Base-by-base conservation (phyloP, 2,797 vertebrate genomes). In the Avahi laniger region DNA sequence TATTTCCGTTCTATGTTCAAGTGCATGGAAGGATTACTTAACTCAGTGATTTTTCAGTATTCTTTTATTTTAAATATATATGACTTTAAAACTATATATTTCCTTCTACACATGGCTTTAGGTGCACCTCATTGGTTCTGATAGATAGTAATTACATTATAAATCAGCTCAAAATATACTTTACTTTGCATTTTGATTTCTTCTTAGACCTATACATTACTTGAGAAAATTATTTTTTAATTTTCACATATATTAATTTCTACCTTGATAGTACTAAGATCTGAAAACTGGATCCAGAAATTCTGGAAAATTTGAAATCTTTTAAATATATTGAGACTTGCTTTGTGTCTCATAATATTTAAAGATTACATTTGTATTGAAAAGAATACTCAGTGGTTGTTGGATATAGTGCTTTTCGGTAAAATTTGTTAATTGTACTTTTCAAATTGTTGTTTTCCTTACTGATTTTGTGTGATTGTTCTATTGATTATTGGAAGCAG, bases 1-100 rank as follows among this genome's bases (percentile, higher is more conserved):
- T 70, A 88, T 76, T 93, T 91, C 30, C 52, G 30, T 72, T 33
- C 48, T 24, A 81, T 86, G 73, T 93, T 91, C 67, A 81, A 75
- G 41, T 61, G 18, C 18, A 83, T 24, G 38, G 22, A 86, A 12
- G 13, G 20, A 43, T 33, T 69, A 67, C 33, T 78, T 54, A 7
- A 2, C 17, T 93, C 5, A 24, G 1, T 80, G 67, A 48, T 38
- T 61, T 78, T 79, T 70, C 33, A 84, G 14, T 70, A 72, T 89
- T 70, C 33, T 4, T 90, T 78, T 80, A 80, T 41, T 54, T 73
- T 8, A 79, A 79, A 41, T 41, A 63, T 54, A 79, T 48, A 12
- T 59, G 35, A n/a, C 28, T 85, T 73, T 73, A 90, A 85, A 7
- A 48, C 7, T 57, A n/a, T 35, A 24, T 35, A 52, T 52, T 72